These are phyloP conservation scores for Onychorhynchus coronatus DNA, from an alignment of 2,113 vertebrate species.

Conservation along the genomic window DNA sequence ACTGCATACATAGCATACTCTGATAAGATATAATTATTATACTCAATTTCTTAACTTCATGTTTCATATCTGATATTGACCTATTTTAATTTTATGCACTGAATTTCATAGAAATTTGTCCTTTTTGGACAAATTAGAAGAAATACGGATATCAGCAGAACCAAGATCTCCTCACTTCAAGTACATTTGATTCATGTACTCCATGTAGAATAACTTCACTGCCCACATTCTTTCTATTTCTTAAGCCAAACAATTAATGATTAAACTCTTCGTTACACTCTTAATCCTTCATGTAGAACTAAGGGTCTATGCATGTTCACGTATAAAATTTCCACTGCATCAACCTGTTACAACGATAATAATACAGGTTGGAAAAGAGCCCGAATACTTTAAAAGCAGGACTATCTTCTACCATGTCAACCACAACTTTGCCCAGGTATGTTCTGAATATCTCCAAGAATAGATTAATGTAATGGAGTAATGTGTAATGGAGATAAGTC, in stretches of 20 bases:
- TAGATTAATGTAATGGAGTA: too few relatives aligned
- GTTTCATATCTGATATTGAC: not conserved
- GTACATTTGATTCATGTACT: not conserved
- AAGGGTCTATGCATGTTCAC: not conserved
- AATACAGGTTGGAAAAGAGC: not conserved
- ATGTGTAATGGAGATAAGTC: not conserved
- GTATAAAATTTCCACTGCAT: not conserved
- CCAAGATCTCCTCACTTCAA: not conserved
- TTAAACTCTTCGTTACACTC: not conserved
- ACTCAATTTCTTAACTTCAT: not conserved
- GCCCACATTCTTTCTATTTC: not conserved
- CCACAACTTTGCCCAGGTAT: not conserved
- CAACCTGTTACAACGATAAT: not conserved
- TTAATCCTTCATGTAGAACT: not conserved
- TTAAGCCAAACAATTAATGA: constrained; percentile 3
- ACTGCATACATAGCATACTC: not conserved
- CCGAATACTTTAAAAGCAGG: not conserved
- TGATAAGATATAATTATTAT: not conserved
- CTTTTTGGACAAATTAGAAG: not conserved
- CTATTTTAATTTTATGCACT: not conserved
- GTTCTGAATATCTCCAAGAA: not conserved
- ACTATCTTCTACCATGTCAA: not conserved
- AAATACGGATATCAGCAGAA: not conserved
- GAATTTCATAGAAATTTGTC: not conserved
- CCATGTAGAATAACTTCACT: not conserved